Conservation (phyloP, 2,113 vertebrate species). For the Coturnix japonica region DNA sequence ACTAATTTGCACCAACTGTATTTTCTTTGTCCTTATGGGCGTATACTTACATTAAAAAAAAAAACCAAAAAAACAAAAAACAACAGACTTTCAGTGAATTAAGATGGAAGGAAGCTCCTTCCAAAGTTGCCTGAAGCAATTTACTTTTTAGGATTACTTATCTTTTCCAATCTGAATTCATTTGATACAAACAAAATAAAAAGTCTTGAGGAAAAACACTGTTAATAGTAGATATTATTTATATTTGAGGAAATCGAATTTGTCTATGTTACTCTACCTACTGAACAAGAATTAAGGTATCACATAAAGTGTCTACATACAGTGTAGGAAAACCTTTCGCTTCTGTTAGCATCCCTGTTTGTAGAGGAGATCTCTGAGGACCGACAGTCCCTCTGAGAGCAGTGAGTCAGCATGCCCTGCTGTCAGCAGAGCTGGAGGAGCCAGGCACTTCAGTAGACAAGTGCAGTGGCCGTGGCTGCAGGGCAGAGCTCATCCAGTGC, state of each 20-base stretch:
- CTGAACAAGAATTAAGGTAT: neutral
- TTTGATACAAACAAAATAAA: neutral
- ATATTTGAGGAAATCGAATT: neutral
- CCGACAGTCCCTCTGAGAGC: neutral
- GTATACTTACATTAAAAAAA: neutral
- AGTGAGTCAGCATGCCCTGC: neutral
- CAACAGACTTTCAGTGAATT: neutral
- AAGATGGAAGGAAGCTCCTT: neutral
- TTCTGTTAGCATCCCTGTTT: neutral
- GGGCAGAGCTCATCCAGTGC: neutral
- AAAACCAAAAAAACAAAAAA: neutral
- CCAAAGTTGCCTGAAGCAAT: neutral
- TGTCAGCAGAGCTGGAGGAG: neutral
- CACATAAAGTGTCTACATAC: neutral
- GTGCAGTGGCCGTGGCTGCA: neutral
- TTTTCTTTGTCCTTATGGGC: neutral
- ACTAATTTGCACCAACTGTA: neutral
- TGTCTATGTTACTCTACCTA: rapidly evolving
- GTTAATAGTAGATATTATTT: neutral
- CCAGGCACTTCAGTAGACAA: neutral
- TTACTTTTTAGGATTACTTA: neutral
- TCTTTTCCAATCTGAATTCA: neutral
- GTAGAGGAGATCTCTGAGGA: rapidly evolving
- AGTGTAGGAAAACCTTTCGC: neutral
- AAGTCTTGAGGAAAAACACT: neutral